A percentile compares a stretch with the other conserved stretches of the same genome.
Conservation (phyloP, 1,140 invertebrate genomes). For the Cydia amplana region DNA sequence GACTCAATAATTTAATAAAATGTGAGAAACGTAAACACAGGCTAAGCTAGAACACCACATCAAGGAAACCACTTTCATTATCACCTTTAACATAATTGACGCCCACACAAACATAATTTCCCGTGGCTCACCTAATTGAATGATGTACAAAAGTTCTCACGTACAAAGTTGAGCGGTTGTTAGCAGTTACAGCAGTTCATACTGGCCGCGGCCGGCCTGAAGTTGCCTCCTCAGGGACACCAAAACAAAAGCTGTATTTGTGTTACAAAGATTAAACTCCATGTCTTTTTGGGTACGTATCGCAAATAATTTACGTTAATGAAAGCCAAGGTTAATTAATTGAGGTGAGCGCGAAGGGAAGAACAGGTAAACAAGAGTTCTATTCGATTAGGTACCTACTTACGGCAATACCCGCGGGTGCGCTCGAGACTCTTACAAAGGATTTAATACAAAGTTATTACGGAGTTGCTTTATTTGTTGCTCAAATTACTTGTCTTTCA, state of each 20-base stretch:
- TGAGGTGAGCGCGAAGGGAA: constrained; percentile 32
- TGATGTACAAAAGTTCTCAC: constrained; percentile 29
- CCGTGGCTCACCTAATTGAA: constrained; percentile 14
- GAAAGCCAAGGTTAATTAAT: constrained; percentile 39
- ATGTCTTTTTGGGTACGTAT: constrained; percentile 28
- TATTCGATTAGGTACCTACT: constrained; percentile 19
- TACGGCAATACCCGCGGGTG: constrained; percentile 26
- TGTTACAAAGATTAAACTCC: constrained; percentile 18
- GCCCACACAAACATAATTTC: neutral
- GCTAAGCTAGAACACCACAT: neutral
- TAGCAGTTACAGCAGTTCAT: constrained; percentile 14
- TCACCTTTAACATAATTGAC: constrained; percentile 20
- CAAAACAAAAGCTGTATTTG: constrained; percentile 27
- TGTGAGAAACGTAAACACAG: neutral
- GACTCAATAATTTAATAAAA: neutral
- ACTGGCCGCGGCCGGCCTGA: constrained; percentile 15
- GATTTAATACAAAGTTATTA: constrained; percentile 22
- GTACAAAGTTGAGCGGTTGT: constrained; percentile 28
- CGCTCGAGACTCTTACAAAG: constrained; percentile 13
- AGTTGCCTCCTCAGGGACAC: constrained; percentile 7
- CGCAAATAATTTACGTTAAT: constrained; percentile 36
- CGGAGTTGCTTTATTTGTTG: constrained; percentile 13
- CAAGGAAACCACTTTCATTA: neutral
- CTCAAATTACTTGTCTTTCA: too few relatives aligned
- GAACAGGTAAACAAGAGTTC: constrained; percentile 22